Conservation (phyloP, 2,113 vertebrate species). For the Theristicus caerulescens region DNA sequence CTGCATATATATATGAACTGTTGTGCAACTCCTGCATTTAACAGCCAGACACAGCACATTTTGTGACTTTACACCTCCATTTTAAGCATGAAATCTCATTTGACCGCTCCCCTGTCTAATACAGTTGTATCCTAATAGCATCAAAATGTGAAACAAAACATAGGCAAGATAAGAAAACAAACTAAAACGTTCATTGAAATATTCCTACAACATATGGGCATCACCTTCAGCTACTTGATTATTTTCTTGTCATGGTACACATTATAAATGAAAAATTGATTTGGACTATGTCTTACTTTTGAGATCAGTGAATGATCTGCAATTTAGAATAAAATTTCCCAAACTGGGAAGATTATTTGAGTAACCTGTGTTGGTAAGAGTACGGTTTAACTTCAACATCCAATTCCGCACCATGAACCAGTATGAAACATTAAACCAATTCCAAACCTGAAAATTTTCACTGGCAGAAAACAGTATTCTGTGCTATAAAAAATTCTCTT, state of each 20-base stretch:
- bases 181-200: not conserved
- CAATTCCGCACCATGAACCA: accelerated
- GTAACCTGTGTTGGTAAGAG: not conserved
- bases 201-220: not conserved
- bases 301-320: not conserved
- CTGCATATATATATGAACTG: not conserved
- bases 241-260: not conserved
- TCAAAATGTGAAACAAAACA: not conserved
- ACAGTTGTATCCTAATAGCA: not conserved
- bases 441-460: not conserved
- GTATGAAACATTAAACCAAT: not conserved
- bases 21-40: not conserved
- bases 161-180: not conserved
- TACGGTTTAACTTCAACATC: not conserved
- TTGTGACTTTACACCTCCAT: not conserved
- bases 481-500: not conserved
- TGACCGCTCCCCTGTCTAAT: not conserved
- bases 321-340: not conserved
- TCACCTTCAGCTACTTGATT: not conserved
- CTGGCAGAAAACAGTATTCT: not conserved
- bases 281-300: not conserved
- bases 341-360: not conserved
- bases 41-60: not conserved
- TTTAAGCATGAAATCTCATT: not conserved
- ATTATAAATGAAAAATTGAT: not conserved